Evolutionary conservation across 1,140 invertebrate genomes (phyloP).

Genomic region (Drosophila sucinea): DNA sequence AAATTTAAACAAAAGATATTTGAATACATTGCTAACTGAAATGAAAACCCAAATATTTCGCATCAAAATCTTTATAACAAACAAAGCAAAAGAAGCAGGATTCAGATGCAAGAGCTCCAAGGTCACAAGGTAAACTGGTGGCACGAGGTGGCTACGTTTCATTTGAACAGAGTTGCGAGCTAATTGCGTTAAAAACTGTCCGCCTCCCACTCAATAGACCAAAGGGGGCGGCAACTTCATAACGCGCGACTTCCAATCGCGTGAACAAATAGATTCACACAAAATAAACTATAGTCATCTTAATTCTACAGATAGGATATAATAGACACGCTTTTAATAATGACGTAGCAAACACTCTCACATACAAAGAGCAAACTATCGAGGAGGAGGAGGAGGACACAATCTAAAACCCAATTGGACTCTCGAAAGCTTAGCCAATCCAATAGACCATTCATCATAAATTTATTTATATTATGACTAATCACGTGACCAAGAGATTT

Average conservation of each 20-base stretch:
- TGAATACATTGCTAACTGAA: too few species aligned
- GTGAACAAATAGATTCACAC: not conserved
- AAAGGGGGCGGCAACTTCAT: not conserved
- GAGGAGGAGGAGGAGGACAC: too few species aligned
- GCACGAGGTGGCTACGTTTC: too few species aligned
- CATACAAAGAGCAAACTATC: not conserved
- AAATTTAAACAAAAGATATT: too few species aligned
- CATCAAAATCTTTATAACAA: too few species aligned
- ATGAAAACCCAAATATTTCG: too few species aligned
- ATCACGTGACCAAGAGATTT: conserved; percentile 21
- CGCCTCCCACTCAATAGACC: not conserved
- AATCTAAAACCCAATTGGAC: too few species aligned
- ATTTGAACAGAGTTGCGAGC: not conserved
- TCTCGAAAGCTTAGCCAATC: not conserved
- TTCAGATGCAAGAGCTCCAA: too few species aligned
- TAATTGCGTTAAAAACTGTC: too few species aligned
- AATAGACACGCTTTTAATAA: not conserved
- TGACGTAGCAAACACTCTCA: not conserved
- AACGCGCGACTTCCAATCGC: not conserved
- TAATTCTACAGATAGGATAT: not conserved
- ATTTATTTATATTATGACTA: conserved; percentile 29
- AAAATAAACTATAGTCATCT: not conserved
- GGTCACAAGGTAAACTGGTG: too few species aligned
- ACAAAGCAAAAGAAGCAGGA: too few species aligned
- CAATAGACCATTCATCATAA: not conserved